Evolutionary conservation across 1,140 invertebrate species (phyloP).

Genomic region (Listronotus bonariensis): DNA sequence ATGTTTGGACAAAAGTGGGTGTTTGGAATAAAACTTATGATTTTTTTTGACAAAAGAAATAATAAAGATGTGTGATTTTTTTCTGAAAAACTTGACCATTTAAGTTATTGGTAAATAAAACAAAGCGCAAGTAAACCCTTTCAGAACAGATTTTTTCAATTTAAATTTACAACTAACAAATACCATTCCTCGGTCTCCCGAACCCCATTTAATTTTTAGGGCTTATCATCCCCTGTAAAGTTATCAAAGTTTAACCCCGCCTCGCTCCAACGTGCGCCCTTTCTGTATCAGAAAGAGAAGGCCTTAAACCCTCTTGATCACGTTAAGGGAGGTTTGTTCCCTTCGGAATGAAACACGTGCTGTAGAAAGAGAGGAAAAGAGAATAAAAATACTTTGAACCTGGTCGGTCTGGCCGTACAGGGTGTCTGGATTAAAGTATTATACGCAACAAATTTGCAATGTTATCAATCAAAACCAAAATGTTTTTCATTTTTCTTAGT

Average conservation of each 20-base stretch:
- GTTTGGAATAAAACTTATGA: no score
- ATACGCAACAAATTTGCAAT: no score
- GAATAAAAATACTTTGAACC: slow-evolving; percentile 12
- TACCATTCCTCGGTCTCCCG: slow-evolving; percentile 2
- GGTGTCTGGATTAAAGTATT: slow-evolving; percentile 1
- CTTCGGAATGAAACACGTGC: slow-evolving; percentile 14
- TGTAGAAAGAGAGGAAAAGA: background rate
- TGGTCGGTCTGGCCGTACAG: slow-evolving; percentile 7
- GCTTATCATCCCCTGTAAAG: slow-evolving; percentile 15
- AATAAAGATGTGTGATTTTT: no score
- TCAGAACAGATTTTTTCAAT: background rate
- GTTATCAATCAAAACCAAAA: no score
- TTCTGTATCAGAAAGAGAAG: slow-evolving; percentile 5
- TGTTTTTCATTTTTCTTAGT: no score
- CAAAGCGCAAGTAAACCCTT: no score
- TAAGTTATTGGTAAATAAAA: no score
- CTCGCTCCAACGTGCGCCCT: slow-evolving; percentile 4
- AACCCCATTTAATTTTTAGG: slow-evolving; percentile 25
- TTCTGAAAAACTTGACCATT: no score
- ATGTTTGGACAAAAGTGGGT: no score
- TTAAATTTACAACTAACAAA: background rate
- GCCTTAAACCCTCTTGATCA: slow-evolving; percentile 26
- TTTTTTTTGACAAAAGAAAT: no score
- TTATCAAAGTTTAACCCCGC: slow-evolving; percentile 22
- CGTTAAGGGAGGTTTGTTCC: slow-evolving; percentile 20